A percentile compares a stretch with the other conserved stretches of the same genome.
phyloP scores from a whole-genome alignment of 1,140 invertebrate species.

The Eufriesea mexicana region DNA sequence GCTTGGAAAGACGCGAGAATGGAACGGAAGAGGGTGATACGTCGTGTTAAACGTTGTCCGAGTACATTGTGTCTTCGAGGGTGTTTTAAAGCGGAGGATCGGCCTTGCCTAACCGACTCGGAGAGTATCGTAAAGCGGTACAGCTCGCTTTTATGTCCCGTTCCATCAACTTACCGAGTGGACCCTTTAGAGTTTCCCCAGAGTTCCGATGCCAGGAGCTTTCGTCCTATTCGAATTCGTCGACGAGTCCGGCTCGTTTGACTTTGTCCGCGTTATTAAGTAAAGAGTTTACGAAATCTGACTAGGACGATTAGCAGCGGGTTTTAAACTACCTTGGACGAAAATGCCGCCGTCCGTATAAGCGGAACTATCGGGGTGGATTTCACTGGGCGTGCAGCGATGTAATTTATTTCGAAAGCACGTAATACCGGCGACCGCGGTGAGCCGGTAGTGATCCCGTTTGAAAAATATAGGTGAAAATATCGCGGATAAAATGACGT shows the following conservation, averaged over 20 bases:
- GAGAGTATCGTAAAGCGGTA: conserved; percentile 13
- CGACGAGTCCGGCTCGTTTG: background rate
- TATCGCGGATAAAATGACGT: conserved; percentile 45
- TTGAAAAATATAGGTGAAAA: conserved; percentile 25
- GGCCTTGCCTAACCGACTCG: background rate
- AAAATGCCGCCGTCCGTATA: too few species aligned
- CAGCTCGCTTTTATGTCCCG: background rate
- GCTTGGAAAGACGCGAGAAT: background rate
- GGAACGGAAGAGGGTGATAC: too few species aligned
- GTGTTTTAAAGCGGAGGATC: conserved; percentile 13
- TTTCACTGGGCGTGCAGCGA: background rate
- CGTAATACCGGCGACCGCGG: background rate
- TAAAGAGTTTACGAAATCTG: background rate
- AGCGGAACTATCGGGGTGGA: background rate
- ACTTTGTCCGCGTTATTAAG: background rate
- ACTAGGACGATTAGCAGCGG: background rate
- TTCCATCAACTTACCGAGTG: conserved; percentile 22
- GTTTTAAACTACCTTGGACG: background rate
- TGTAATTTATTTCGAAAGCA: background rate
- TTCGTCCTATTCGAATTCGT: background rate
- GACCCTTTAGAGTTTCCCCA: background rate
- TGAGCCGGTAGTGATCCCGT: background rate
- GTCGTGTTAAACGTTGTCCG: background rate
- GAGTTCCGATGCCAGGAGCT: background rate
- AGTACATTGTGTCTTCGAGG: background rate